Evolutionary conservation across 2,113 vertebrate species (phyloP).

Genomic region (Grus americana): DNA sequence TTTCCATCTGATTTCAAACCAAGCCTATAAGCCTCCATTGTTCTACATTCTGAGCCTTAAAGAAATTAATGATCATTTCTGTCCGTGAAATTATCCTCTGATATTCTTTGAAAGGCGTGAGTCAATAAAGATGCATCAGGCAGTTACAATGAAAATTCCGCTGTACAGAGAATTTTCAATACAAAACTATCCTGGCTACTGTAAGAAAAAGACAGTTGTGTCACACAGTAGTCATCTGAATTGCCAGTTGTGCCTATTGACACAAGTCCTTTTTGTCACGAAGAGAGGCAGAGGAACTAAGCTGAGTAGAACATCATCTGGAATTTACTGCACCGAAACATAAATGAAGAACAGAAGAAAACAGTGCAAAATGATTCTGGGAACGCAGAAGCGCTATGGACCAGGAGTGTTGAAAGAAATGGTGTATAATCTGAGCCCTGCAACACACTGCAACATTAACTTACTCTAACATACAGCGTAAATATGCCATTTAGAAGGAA

Average conservation of each 20-base stretch:
- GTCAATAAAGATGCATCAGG: neutral
- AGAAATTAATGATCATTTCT: neutral
- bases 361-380: neutral
- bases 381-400: neutral
- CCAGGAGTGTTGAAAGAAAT: neutral
- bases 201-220: neutral
- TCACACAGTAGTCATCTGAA: neutral
- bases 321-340: slow-evolving; percentile 1
- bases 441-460: neutral
- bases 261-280: neutral
- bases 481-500: neutral
- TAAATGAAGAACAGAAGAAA: slow-evolving; percentile 25
- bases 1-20: neutral
- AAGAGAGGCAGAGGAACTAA: neutral
- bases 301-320: neutral
- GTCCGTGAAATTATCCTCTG: neutral
- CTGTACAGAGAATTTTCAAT: neutral
- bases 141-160: neutral
- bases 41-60: neutral
- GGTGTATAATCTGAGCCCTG: neutral
- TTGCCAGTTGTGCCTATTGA: neutral
- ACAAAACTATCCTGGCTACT: too few relatives aligned
- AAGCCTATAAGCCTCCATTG: neutral
- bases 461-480: slow-evolving; percentile 8
- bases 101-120: neutral